Evolutionary conservation across 2,113 vertebrate species (phyloP).

Genomic region (Corynorhinus townsendii): DNA sequence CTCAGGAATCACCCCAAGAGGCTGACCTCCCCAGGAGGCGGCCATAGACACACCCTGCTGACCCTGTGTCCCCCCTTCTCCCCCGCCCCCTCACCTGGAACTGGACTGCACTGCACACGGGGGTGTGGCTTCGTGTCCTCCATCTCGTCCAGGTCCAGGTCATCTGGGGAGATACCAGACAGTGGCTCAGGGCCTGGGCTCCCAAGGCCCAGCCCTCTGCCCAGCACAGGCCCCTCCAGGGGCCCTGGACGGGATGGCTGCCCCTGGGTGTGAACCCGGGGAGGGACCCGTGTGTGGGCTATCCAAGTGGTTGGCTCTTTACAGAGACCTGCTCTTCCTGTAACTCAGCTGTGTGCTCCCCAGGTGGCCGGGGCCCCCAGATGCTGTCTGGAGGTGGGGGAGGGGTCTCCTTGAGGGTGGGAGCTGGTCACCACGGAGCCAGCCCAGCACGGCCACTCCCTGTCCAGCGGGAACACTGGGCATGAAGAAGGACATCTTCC

Average conservation of each 20-base stretch:
- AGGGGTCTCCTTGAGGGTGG: not conserved
- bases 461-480: not conserved
- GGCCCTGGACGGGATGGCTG: not conserved
- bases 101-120: constrained; percentile 91
- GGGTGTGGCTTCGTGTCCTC: constrained; percentile 90
- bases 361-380: fast-evolving
- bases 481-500: too few species aligned
- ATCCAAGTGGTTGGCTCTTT: not conserved
- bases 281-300: not conserved
- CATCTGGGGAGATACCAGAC: constrained; percentile 83
- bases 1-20: not conserved
- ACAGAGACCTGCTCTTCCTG: not conserved
- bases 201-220: not conserved
- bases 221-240: not conserved
- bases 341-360: not conserved
- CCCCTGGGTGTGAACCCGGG: not conserved
- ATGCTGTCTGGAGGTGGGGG: not conserved
- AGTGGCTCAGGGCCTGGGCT: not conserved
- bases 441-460: not conserved
- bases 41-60: not conserved
- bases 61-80: too few species aligned
- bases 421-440: not conserved
- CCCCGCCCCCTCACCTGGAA: constrained; percentile 83
- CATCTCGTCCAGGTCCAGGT: constrained; percentile 89
- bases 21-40: not conserved